Evolutionary conservation across 1,140 invertebrate species (phyloP).

Genomic region (Pseudomyrmex sp.): DNA sequence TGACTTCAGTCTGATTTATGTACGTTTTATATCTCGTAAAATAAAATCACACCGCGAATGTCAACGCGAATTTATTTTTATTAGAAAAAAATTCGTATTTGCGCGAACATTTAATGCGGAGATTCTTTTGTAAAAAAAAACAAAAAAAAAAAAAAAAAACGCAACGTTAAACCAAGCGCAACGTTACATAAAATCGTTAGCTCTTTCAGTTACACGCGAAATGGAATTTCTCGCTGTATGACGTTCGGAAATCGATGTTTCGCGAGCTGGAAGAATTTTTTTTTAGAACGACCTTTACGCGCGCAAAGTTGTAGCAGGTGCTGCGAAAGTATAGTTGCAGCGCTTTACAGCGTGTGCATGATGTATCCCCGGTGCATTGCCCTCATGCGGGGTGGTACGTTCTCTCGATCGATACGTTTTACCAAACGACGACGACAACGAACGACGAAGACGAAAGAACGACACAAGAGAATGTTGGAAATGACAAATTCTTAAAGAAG

Average conservation of each 20-base stretch:
- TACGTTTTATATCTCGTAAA: too few species aligned
- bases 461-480: slow-evolving; percentile 21
- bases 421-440: slow-evolving; percentile 52
- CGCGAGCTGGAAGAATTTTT: slow-evolving; percentile 24
- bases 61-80: too few species aligned
- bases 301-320: slow-evolving; percentile 54
- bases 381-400: slow-evolving; percentile 69
- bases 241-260: slow-evolving; percentile 29
- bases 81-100: background rate
- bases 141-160: background rate
- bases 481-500: too few species aligned
- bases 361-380: slow-evolving; percentile 72
- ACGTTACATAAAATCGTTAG: slow-evolving; percentile 7
- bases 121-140: too few species aligned
- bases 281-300: slow-evolving; percentile 45
- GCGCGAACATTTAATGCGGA: background rate
- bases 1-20: too few species aligned
- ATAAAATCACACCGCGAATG: too few species aligned
- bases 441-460: slow-evolving; percentile 16
- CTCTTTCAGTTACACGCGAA: background rate
- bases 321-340: slow-evolving; percentile 60
- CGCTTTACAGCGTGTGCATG: slow-evolving; percentile 70
- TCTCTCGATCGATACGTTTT: slow-evolving; percentile 70
- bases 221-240: background rate
- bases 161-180: background rate